These are phyloP conservation scores for Mythimna ferrago DNA, from an alignment of 2,888 invertebrate genomes.

Conservation along the genomic window DNA sequence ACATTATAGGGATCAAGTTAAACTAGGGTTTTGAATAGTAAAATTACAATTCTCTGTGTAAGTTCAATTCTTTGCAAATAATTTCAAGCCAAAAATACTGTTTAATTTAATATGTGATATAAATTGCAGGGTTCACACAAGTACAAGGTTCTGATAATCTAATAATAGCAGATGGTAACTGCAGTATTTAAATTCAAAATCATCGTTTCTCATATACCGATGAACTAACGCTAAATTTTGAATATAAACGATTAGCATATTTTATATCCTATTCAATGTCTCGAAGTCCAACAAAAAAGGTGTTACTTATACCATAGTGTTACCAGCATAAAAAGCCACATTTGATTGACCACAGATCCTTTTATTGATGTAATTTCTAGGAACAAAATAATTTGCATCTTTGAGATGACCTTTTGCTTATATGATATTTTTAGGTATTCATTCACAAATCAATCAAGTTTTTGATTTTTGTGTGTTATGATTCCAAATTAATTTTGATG, in stretches of 20 bases:
- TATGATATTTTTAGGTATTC: conserved; percentile 29
- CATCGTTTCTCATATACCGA: conserved; percentile 19
- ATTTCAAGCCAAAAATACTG: background rate
- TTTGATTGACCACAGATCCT: conserved; percentile 40
- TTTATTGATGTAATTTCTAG: conserved; percentile 24
- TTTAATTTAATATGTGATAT: background rate
- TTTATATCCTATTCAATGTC: conserved; percentile 41
- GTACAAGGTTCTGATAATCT: conserved; percentile 9
- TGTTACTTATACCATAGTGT: conserved; percentile 35
- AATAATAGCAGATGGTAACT: conserved; percentile 32
- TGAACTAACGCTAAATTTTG: no score
- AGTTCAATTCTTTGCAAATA: background rate
- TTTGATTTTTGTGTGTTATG: conserved; percentile 42
- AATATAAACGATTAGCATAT: conserved; percentile 41
- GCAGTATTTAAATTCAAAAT: conserved; percentile 35
- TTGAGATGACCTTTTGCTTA: conserved; percentile 13
- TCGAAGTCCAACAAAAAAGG: conserved; percentile 41
- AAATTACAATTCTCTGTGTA: background rate
- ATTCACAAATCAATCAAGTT: conserved; percentile 51
- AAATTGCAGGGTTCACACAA: background rate
- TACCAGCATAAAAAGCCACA: conserved; percentile 16
- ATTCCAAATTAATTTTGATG: conserved; percentile 15
- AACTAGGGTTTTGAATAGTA: background rate
- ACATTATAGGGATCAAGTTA: conserved; percentile 42
- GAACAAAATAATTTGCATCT: conserved; percentile 44